Percentiles rank a stretch among this genome's conserved stretches.
phyloP scores from a whole-genome alignment of 2,888 invertebrate species.

The Drosophila anceps region DNA sequence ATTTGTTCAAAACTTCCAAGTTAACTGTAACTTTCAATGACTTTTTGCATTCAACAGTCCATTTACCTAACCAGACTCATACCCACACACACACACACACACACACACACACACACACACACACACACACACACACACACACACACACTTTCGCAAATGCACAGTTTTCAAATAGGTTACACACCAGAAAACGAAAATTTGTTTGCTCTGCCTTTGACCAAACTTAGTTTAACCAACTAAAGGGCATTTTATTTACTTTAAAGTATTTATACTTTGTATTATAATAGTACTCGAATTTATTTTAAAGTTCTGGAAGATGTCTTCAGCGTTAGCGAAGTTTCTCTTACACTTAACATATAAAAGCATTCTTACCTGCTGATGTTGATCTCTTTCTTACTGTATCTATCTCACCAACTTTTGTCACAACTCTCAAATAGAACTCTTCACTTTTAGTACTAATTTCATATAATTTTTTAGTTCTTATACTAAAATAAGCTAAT shows the following conservation, averaged over 20 bases:
- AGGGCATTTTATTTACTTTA: constrained; percentile 23
- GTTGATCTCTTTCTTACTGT: too few species aligned
- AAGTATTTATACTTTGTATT: constrained; percentile 13
- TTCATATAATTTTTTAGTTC: neutral
- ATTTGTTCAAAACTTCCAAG: constrained; percentile 61
- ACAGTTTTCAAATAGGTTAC: constrained; percentile 46
- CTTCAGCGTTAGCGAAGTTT: neutral
- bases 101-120: constrained; percentile 3
- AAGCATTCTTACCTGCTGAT: neutral
- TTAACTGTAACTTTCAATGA: constrained; percentile 68
- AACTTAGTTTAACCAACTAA: constrained; percentile 34
- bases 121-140: neutral
- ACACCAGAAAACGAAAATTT: constrained; percentile 40
- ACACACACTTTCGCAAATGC: neutral
- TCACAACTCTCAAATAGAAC: too few species aligned
- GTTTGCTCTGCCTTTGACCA: constrained; percentile 47
- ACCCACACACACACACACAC: neutral
- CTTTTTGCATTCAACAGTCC: constrained; percentile 67
- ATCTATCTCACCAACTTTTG: too few species aligned
- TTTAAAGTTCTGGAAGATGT: neutral
- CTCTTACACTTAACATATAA: neutral
- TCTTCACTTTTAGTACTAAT: neutral
- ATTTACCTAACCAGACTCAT: constrained; percentile 53
- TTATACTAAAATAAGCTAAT: too few species aligned
- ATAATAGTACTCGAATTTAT: neutral